These are phyloP conservation scores for Drosophila ochracea DNA, from an alignment of 2,888 invertebrate genomes.

Conservation along the genomic window DNA sequence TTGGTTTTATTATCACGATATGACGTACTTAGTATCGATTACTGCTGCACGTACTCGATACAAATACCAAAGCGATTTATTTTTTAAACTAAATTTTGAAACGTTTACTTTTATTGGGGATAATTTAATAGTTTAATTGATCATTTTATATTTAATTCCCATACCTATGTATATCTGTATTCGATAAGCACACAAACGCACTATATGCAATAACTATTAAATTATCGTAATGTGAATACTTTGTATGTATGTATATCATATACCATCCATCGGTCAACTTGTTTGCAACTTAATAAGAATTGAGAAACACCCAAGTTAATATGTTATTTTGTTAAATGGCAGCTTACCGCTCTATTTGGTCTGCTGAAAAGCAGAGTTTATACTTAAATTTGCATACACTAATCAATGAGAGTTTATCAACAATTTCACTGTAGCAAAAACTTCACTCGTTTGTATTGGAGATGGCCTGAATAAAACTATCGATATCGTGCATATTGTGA, in stretches of 20 bases:
- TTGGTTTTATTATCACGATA: conserved; percentile 4
- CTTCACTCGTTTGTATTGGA: conserved; percentile 1
- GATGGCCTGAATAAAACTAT: conserved; percentile 13
- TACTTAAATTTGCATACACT: conserved; percentile 3
- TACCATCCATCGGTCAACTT: conserved; percentile 11
- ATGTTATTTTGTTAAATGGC: too few relatives aligned
- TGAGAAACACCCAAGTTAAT: background rate
- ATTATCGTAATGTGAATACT: background rate
- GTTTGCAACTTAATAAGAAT: background rate
- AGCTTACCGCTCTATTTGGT: conserved; percentile 10
- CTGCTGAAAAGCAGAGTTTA: conserved; percentile 22
- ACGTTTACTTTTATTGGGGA: background rate
- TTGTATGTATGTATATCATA: conserved; percentile 2
- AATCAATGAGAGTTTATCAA: background rate
- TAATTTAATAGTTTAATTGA: background rate
- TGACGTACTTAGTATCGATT: conserved; percentile 21
- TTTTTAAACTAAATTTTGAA: background rate
- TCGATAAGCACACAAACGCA: background rate
- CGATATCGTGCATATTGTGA: conserved; percentile 11
- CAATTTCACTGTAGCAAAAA: conserved; percentile 7
- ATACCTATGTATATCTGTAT: background rate
- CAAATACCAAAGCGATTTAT: background rate
- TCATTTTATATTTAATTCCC: background rate
- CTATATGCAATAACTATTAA: background rate
- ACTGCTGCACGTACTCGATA: conserved; percentile 17